These are phyloP conservation scores for Heterotis niloticus DNA, from an alignment of 2,113 vertebrate species.

Conservation along the genomic window DNA sequence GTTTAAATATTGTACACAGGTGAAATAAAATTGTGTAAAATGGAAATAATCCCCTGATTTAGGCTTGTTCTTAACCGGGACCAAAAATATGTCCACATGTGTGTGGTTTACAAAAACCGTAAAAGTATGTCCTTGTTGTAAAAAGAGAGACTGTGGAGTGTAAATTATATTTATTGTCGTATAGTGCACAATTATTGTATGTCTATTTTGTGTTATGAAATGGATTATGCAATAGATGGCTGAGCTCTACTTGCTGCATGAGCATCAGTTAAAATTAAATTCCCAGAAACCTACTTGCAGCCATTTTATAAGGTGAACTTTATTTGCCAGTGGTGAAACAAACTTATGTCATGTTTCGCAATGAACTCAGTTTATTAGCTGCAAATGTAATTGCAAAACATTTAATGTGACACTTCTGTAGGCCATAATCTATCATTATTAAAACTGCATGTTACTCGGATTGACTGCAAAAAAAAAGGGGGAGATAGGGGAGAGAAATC, in stretches of 20 bases:
- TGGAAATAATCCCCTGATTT: slow-evolving; percentile 53
- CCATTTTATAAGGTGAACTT: slow-evolving; percentile 19
- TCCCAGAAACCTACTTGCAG: slow-evolving; percentile 23
- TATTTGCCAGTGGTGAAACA: slow-evolving; percentile 22
- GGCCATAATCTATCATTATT: slow-evolving; percentile 13
- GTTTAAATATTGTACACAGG: slow-evolving; percentile 46
- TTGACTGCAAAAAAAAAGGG: background rate
- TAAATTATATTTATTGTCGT: slow-evolving; percentile 27
- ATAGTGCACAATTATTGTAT: slow-evolving; percentile 3
- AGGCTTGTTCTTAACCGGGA: slow-evolving; percentile 30
- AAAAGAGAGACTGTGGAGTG: slow-evolving; percentile 32
- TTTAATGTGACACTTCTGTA: slow-evolving; percentile 21
- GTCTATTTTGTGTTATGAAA: slow-evolving; percentile 41
- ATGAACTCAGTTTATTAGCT: slow-evolving; percentile 31
- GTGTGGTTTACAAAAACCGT: slow-evolving; percentile 16
- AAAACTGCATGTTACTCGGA: slow-evolving; percentile 6
- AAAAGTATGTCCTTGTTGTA: slow-evolving; percentile 18
- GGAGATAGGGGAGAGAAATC: slow-evolving; percentile 18
- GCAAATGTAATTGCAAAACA: slow-evolving; percentile 39
- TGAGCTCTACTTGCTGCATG: slow-evolving; percentile 25
- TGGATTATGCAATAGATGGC: slow-evolving; percentile 44
- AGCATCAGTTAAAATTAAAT: slow-evolving; percentile 34
- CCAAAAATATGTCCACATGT: slow-evolving; percentile 42
- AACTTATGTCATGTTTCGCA: slow-evolving; percentile 23
- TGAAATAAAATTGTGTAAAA: slow-evolving; percentile 44